These are phyloP conservation scores for Darevskia mixta DNA, from an alignment of 2,797 vertebrate species.

Conservation along the genomic window DNA sequence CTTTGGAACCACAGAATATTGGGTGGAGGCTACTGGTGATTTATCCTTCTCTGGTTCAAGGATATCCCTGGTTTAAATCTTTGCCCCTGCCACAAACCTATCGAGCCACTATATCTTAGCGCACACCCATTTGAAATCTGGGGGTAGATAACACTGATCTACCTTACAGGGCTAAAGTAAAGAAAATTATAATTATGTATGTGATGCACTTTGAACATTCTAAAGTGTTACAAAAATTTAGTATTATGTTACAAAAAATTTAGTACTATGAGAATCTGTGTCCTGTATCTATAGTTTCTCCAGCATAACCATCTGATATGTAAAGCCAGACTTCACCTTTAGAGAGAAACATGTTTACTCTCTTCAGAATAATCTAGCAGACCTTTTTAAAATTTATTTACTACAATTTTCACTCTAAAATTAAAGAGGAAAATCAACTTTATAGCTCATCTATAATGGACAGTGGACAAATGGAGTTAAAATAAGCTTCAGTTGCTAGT, in stretches of 20 bases:
- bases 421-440: background rate
- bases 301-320: constrained; percentile 54
- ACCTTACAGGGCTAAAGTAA: background rate
- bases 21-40: too few species aligned
- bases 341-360: constrained; percentile 21
- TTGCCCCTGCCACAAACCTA: background rate
- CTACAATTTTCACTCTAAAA: constrained; percentile 14
- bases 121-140: background rate
- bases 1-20: too few species aligned
- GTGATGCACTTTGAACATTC: background rate
- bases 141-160: background rate
- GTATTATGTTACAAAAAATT: background rate
- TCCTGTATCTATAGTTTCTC: background rate
- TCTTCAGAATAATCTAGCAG: background rate
- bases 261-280: background rate
- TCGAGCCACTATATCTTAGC: background rate
- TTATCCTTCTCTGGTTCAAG: background rate
- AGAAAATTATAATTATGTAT: background rate
- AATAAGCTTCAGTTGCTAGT: constrained; percentile 7
- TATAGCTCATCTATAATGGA: background rate
- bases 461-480: constrained; percentile 2
- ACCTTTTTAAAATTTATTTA: background rate
- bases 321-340: constrained; percentile 35
- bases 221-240: background rate
- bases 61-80: background rate